These are phyloP conservation scores for Spodoptera litura DNA, from an alignment of 1,140 invertebrate species.

Conservation along the genomic window DNA sequence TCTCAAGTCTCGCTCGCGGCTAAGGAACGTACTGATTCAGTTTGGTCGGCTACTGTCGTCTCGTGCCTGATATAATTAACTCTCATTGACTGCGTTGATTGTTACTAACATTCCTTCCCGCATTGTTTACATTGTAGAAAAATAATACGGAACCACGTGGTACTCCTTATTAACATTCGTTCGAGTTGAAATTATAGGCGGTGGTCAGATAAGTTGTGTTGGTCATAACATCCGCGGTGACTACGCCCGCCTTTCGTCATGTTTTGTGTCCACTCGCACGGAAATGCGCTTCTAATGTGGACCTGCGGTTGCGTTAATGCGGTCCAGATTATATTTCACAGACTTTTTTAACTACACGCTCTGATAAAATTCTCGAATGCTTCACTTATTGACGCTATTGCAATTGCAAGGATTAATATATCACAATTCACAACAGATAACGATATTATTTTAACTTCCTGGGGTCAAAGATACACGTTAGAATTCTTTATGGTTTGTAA, in stretches of 20 bases:
- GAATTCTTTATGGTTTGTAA: slow-evolving; percentile 55
- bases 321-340: slow-evolving; percentile 50
- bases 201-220: slow-evolving; percentile 44
- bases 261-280: slow-evolving; percentile 62
- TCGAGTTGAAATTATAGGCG: slow-evolving; percentile 2
- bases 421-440: background rate
- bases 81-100: slow-evolving; percentile 67
- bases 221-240: slow-evolving; percentile 59
- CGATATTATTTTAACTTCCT: slow-evolving; percentile 20
- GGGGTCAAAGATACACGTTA: slow-evolving; percentile 61
- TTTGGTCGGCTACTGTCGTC: slow-evolving; percentile 60
- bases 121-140: slow-evolving; percentile 64
- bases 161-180: slow-evolving; percentile 32
- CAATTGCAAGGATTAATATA: slow-evolving; percentile 22
- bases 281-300: slow-evolving; percentile 66
- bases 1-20: slow-evolving; percentile 53
- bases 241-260: slow-evolving; percentile 47
- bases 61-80: slow-evolving; percentile 70
- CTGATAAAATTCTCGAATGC: slow-evolving; percentile 33
- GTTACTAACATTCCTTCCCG: slow-evolving; percentile 53
- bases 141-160: slow-evolving; percentile 59
- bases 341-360: slow-evolving; percentile 37
- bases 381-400: slow-evolving; percentile 10
- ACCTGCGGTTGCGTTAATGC: slow-evolving; percentile 63
- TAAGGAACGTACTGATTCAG: slow-evolving; percentile 34